A percentile compares a stretch with the other conserved stretches of the same genome.
phyloP scores from a whole-genome alignment of 2,797 vertebrate genomes.

The Rhinoraja longicauda region DNA sequence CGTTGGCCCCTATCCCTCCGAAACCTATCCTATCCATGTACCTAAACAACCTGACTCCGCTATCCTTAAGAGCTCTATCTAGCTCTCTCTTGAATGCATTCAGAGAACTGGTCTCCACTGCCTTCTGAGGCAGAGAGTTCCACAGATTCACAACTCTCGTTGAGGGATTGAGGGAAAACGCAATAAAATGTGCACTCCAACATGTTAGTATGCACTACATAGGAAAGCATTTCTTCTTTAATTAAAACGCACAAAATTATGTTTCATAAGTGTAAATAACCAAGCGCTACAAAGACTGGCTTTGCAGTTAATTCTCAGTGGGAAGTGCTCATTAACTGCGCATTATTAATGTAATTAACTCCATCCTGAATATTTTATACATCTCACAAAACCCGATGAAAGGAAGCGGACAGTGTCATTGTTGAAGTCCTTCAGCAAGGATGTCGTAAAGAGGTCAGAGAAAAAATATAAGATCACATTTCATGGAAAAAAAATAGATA shows the following conservation, averaged over 20 bases:
- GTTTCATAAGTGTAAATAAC: neutral
- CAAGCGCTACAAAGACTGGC: neutral
- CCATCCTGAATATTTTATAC: neutral
- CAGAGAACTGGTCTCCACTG: too few relatives aligned
- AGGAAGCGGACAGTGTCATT: neutral
- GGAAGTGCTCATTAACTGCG: neutral
- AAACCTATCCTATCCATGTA: too few relatives aligned
- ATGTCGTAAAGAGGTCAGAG: neutral
- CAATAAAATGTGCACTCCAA: too few relatives aligned
- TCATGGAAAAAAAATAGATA: neutral
- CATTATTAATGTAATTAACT: constrained; percentile 3
- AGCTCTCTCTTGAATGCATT: too few relatives aligned
- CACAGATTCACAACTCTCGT: too few relatives aligned
- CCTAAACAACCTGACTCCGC: too few relatives aligned
- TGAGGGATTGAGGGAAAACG: too few relatives aligned
- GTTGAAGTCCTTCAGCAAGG: neutral
- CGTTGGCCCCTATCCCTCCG: too few relatives aligned
- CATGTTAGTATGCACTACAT: neutral
- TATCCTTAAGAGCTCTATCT: too few relatives aligned
- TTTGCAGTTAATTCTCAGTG: neutral
- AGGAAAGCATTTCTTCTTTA: neutral
- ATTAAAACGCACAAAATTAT: neutral
- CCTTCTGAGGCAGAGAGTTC: too few relatives aligned
- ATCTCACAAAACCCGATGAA: neutral
- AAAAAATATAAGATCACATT: neutral